These are phyloP conservation scores for Patella pellucida DNA, from an alignment of 2,888 invertebrate species.

Conservation along the genomic window DNA sequence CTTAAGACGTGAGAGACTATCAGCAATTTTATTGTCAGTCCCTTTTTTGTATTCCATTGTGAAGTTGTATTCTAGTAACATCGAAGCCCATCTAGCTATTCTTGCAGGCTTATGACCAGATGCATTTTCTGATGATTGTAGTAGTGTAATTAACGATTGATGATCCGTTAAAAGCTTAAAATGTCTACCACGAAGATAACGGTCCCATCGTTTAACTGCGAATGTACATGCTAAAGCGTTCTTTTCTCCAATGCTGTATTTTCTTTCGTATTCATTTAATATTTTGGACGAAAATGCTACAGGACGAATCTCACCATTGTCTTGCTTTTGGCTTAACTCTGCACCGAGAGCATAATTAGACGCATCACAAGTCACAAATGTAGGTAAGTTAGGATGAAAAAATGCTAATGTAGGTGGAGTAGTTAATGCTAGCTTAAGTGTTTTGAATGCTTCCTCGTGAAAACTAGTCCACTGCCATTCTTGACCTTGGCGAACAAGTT, in stretches of 20 bases:
- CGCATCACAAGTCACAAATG: neutral
- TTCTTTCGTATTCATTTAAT: neutral
- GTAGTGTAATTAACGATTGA: too few relatives aligned
- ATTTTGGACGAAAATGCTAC: conserved; percentile 15
- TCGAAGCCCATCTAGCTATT: too few relatives aligned
- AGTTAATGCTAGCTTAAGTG: too few relatives aligned
- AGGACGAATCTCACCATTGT: conserved; percentile 8
- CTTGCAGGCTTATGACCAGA: too few relatives aligned
- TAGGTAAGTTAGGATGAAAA: too few relatives aligned
- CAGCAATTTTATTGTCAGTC: too few relatives aligned
- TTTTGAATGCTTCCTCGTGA: too few relatives aligned
- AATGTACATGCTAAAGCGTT: conserved; percentile 19
- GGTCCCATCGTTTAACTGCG: conserved; percentile 8
- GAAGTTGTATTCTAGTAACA: too few relatives aligned
- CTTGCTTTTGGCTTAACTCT: neutral
- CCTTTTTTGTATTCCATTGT: too few relatives aligned
- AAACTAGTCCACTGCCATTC: neutral
- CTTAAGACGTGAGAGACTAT: too few relatives aligned
- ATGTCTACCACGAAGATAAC: conserved; percentile 11
- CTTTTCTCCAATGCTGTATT: conserved; percentile 18
- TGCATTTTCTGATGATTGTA: too few relatives aligned
- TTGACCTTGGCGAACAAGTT: neutral
- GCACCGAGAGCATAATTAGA: conserved; percentile 13
- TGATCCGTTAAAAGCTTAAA: conserved; percentile 14
- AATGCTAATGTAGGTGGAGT: too few relatives aligned